Evolutionary conservation across 1,140 invertebrate genomes (phyloP), one percentile per base, ranked within the genome.

Genomic region (Periplaneta americana): DNA sequence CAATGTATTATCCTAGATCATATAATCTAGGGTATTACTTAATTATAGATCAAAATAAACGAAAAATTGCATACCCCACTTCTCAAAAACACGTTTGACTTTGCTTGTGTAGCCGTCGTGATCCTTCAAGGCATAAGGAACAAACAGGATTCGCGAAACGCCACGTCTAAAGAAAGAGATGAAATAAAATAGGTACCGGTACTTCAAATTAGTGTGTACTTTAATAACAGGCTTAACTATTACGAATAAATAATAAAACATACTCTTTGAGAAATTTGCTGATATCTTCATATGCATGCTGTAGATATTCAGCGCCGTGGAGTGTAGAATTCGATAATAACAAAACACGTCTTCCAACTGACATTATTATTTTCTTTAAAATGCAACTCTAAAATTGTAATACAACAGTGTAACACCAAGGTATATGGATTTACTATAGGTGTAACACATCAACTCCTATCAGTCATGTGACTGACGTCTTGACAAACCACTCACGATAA

Each of bases 111-210:
- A 96, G 32, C 86, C 88, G 86, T 95, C 91, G 87, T 93, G 90
- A 85, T 94, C 88, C 31, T 87, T 89, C 83, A 92, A 87, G 10
- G 95, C 95, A 89, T 95, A 96, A 2, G 95, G 95, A 37, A 96
- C 88, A 88, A 96, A 96, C 18, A 96, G 86, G 79, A 96, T 87
- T 48, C 91, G 90, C 74, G 88, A 88, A 3, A 95, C 92, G 84
- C 91, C 88, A 84, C 91, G 91, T 81, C 94, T 95, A 86, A 81
- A 88, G 88, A 85, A 84, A 84, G 88, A 85, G 84, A 84, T 79
- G 84, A 82, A 83, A 39, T 36, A 82, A 83, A 78, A 81, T 31
- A 75, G 18, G 11, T 17, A 75, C 9, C 6, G 75, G 9, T 34
- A 10, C 9, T 77, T 34, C 5, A 15, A n/a, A 5, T 0, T 2